phyloP scores from a whole-genome alignment of 1,140 invertebrate genomes.

The Drepana arcuata region DNA sequence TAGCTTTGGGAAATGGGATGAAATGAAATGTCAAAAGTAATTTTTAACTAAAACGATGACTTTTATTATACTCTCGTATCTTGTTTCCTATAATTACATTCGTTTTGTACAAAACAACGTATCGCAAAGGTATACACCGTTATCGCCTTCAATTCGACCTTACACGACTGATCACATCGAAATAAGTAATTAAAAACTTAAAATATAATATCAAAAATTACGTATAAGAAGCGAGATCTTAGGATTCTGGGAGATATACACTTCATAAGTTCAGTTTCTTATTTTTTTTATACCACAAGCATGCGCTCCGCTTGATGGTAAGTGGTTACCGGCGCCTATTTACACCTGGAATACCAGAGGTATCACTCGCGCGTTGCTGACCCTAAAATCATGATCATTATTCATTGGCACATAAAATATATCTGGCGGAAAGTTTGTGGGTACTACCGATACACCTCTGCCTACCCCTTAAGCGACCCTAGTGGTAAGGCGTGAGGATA shows the following conservation, averaged over 20 bases:
- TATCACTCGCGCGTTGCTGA: too few relatives aligned
- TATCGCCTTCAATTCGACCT: conserved; percentile 36
- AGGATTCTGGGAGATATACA: conserved; percentile 21
- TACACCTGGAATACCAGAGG: too few relatives aligned
- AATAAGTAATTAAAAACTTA: conserved; percentile 28
- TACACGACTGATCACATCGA: conserved; percentile 17
- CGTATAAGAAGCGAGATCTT: conserved; percentile 46
- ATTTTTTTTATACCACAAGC: too few relatives aligned
- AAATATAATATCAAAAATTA: conserved; percentile 41
- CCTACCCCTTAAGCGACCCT: too few relatives aligned
- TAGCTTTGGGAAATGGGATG: conserved; percentile 1
- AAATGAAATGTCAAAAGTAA: conserved; percentile 44
- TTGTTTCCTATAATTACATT: conserved; percentile 58
- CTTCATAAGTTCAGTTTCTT: too few relatives aligned
- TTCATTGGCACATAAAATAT: too few relatives aligned
- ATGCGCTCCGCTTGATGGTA: too few relatives aligned
- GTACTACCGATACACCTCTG: too few relatives aligned
- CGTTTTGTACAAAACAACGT: conserved; percentile 63
- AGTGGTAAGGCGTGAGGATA: too few relatives aligned
- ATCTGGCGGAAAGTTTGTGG: too few relatives aligned
- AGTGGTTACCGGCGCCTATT: too few relatives aligned
- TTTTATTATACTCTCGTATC: conserved; percentile 69
- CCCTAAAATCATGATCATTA: too few relatives aligned
- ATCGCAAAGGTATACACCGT: conserved; percentile 42
- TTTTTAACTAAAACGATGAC: conserved; percentile 64